Conservation (phyloP, 2,888 invertebrate species). For the Panorpa germanica region DNA sequence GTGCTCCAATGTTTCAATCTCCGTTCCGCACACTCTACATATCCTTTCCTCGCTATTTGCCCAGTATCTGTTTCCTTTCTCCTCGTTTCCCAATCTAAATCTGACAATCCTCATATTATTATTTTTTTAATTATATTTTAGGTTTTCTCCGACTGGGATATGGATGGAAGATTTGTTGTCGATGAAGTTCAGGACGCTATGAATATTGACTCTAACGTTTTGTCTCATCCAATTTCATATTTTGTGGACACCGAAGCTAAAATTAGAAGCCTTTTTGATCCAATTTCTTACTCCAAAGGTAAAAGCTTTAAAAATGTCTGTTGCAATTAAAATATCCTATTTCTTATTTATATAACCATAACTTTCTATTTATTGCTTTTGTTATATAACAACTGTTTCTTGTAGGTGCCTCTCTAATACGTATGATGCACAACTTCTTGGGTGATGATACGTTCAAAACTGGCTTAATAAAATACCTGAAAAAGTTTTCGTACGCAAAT, state of each 20-base stretch:
- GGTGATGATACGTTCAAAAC: conserved; percentile 36
- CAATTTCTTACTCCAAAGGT: conserved; percentile 52
- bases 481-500: conserved; percentile 31
- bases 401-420: conserved; percentile 42
- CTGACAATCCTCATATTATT: too few species aligned
- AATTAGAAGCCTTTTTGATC: conserved; percentile 48
- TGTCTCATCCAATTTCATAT: conserved; percentile 44
- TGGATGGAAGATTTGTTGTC: conserved; percentile 32
- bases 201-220: conserved; percentile 35
- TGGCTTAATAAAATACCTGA: conserved; percentile 31
- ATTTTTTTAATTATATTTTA: conserved; percentile 14
- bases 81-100: too few species aligned
- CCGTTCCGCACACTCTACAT: too few species aligned
- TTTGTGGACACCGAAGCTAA: conserved; percentile 37
- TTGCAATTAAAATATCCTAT: not conserved
- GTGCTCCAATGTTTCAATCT: too few species aligned
- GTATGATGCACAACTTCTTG: conserved; percentile 52
- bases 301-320: conserved; percentile 8
- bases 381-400: conserved; percentile 10
- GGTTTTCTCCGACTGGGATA: conserved; percentile 37
- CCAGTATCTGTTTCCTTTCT: too few species aligned
- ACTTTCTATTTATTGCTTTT: too few species aligned
- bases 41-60: too few species aligned
- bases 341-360: too few species aligned
- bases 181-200: conserved; percentile 34